Evolutionary conservation across 2,113 vertebrate species (phyloP), one percentile per base, ranked within the genome.

Genomic region (Gnathonemus echidnorhynchus): DNA sequence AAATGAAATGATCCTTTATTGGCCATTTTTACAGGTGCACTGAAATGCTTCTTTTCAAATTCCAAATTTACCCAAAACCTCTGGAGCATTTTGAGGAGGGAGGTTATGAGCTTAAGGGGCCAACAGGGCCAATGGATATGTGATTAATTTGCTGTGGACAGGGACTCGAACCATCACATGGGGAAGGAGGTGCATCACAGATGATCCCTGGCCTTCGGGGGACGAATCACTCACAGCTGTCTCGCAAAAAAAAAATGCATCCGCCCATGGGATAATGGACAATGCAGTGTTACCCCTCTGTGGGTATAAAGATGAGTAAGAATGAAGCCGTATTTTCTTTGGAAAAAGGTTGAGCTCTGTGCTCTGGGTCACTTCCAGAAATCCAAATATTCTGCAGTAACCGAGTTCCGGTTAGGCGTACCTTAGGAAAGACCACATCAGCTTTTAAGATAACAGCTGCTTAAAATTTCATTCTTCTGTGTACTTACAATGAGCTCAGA

Each of bases 391-490:
- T 94, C 93, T 91, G 89, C 88, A 92, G 91, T 93, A 3, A 42
- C 89, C 88, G 88, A 48, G 86, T 92, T 92, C 92, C 86, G 86
- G 89, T 92, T 93, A 92, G 90, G 89, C 91, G 90, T 94, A 92
- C 91, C 92, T 90, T 93, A 91, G 92, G 93, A 92, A 70, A 70
- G 90, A 92, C 92, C 93, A 94, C 91, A 93, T 90, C 74, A 19
- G 74, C 74, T 42, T 42, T 42, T 80, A 3, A 19, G 74, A 42
- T 80, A 90, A 93, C 93, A 93, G 91, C 92, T 91, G 89, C 87
- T 91, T 89, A 90, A 74, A 90, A 90, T 86, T 86, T 53, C 91
- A 90, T 92, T 42, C 90, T 56, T 89, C 77, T 91, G 91, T 94
- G 92, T 93, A 92, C 90, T 62, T 49, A 83, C 80, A 48, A 15